Evolutionary conservation across 53 echinoderm and acorn worm genomes (phyloP).

Genomic region (Arbacia lixula): DNA sequence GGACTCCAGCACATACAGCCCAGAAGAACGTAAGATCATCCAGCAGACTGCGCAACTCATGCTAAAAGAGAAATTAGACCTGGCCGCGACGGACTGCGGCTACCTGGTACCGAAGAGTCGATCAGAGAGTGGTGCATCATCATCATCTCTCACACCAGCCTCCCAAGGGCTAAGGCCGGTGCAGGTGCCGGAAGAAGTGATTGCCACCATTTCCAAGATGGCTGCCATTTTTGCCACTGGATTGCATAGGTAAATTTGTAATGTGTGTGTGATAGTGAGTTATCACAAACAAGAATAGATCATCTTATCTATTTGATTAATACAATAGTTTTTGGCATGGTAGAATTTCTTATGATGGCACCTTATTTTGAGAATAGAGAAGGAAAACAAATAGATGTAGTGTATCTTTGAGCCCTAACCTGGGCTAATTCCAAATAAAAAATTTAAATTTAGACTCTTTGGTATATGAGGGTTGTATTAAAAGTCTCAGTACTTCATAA

Average conservation of each 20-base stretch:
- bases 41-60: conserved; percentile 59
- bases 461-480: too few species aligned
- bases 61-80: conserved; percentile 74
- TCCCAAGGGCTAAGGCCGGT: neutral
- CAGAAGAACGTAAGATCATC: conserved; percentile 55
- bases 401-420: too few species aligned
- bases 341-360: too few species aligned
- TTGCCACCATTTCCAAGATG: conserved; percentile 30
- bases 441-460: too few species aligned
- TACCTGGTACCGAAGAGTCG: conserved; percentile 49
- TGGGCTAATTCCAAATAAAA: too few species aligned
- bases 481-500: too few species aligned
- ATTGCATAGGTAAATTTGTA: conserved; percentile 35
- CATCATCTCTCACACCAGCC: conserved; percentile 23
- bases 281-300: neutral
- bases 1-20: too few species aligned
- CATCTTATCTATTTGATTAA: neutral
- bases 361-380: too few species aligned
- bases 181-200: conserved; percentile 36
- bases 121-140: neutral
- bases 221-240: conserved; percentile 37
- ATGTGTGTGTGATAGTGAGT: too few species aligned
- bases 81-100: conserved; percentile 63
- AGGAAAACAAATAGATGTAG: too few species aligned
- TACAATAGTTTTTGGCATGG: too few species aligned